Evolutionary conservation across 1,140 invertebrate species (phyloP).

Genomic region (Argopecten irradians): DNA sequence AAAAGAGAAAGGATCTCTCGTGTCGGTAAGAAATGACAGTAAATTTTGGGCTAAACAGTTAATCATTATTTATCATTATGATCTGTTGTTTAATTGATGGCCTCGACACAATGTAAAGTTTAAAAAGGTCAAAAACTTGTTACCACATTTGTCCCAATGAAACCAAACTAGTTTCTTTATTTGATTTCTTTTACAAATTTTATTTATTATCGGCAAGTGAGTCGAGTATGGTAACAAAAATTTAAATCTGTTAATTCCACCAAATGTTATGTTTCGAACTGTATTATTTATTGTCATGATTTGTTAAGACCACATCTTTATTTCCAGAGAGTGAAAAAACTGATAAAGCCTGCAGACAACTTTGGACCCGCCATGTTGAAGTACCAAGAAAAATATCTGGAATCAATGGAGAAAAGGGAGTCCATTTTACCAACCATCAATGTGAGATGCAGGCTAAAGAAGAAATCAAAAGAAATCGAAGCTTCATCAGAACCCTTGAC

Average conservation of each 20-base stretch:
- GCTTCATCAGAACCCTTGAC: background rate
- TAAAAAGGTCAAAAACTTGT: background rate
- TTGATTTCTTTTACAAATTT: background rate
- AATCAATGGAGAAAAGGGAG: constrained; percentile 38
- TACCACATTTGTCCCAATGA: background rate
- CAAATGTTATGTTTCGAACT: background rate
- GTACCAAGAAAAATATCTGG: constrained; percentile 53
- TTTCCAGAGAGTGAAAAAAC: constrained; percentile 56
- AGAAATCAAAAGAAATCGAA: background rate
- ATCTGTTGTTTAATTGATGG: background rate
- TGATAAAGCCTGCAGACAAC: constrained; percentile 54
- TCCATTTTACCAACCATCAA: background rate
- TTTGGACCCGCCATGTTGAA: constrained; percentile 61
- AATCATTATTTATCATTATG: background rate
- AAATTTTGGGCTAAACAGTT: background rate
- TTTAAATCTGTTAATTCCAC: background rate
- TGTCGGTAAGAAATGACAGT: constrained; percentile 51
- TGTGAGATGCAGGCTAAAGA: background rate
- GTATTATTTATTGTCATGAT: background rate
- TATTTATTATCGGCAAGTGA: background rate
- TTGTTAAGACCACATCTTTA: background rate
- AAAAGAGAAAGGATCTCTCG: constrained; percentile 51
- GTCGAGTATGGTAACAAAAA: too few relatives aligned
- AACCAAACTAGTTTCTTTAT: background rate
- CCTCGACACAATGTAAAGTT: background rate